Percentiles rank a stretch among this genome's conserved stretches.
Conservation (phyloP, 2,888 invertebrate species). For the Mycogona germanica region DNA sequence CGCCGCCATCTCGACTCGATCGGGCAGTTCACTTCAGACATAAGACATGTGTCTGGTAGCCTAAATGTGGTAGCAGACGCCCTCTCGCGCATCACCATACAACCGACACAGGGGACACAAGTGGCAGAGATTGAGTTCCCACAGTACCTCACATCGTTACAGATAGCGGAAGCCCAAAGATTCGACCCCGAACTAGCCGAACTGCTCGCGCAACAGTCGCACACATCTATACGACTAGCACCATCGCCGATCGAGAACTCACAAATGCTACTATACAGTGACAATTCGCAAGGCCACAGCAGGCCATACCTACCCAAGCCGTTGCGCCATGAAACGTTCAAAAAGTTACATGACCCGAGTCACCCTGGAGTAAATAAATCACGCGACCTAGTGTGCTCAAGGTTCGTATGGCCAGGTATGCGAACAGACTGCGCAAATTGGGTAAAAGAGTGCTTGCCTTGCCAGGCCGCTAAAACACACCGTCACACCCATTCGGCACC, state of each 20-base stretch:
- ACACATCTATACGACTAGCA: too few species aligned
- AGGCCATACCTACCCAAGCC: not conserved
- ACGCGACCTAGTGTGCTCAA: not conserved
- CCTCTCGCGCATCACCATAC: not conserved
- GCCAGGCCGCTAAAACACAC: not conserved
- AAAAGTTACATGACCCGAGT: not conserved
- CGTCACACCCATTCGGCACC: not conserved
- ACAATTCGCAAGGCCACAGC: not conserved
- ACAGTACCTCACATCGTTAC: too few species aligned
- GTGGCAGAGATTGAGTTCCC: too few species aligned
- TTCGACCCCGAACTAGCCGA: not conserved
- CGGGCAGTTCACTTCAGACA: slow-evolving; percentile 31
- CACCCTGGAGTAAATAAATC: not conserved
- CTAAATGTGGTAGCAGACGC: not conserved
- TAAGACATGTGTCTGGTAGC: slow-evolving; percentile 26
- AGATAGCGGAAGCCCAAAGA: not conserved
- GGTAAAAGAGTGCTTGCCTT: not conserved
- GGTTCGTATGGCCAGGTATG: not conserved
- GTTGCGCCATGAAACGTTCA: not conserved
- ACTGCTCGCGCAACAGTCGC: not conserved
- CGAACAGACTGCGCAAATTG: not conserved
- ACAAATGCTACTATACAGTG: not conserved
- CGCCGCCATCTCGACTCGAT: slow-evolving; percentile 28
- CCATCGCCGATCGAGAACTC: too few species aligned
- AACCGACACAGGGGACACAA: too few species aligned